Evolutionary conservation across 2,113 vertebrate species (phyloP).

Genomic region (Gambusia holbrooki): DNA sequence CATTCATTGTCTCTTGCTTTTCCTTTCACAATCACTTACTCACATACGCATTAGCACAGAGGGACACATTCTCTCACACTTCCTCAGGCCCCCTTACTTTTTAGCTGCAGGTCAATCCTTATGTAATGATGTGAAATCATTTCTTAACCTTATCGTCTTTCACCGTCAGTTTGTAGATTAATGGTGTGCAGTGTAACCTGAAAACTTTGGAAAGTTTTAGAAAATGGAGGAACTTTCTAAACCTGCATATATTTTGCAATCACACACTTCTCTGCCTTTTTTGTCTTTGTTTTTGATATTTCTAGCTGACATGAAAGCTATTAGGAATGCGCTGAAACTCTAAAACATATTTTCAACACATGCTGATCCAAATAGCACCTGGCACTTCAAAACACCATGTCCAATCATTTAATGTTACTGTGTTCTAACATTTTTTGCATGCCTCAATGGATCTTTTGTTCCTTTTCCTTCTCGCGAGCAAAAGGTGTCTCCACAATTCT

Average conservation of each 20-base stretch:
- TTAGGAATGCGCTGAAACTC: slow-evolving; percentile 19
- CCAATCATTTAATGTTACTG: slow-evolving; percentile 33
- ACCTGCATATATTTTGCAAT: slow-evolving; percentile 7
- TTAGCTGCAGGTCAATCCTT: slow-evolving; percentile 65
- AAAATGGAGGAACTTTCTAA: slow-evolving; percentile 44
- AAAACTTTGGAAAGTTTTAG: slow-evolving; percentile 30
- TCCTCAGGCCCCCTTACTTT: slow-evolving; percentile 41
- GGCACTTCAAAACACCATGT: slow-evolving; percentile 25
- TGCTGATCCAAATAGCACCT: slow-evolving; percentile 5
- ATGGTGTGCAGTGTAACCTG: slow-evolving; percentile 24
- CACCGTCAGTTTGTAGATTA: slow-evolving; percentile 40
- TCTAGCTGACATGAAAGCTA: slow-evolving; percentile 9
- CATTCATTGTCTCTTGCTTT: slow-evolving; percentile 7
- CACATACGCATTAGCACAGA: background rate
- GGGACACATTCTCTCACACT: background rate
- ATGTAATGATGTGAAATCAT: slow-evolving; percentile 71
- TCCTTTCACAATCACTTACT: background rate
- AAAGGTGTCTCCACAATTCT: slow-evolving; percentile 50
- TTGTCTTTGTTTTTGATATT: background rate
- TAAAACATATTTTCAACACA: slow-evolving; percentile 13
- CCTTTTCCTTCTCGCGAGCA: slow-evolving; percentile 6
- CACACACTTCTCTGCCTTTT: background rate
- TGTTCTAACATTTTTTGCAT: slow-evolving; percentile 36
- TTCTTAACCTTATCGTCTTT: slow-evolving; percentile 56
- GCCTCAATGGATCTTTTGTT: slow-evolving; percentile 20